Conservation (phyloP, 1,140 invertebrate species). For the Eriocheir sinensis region DNA sequence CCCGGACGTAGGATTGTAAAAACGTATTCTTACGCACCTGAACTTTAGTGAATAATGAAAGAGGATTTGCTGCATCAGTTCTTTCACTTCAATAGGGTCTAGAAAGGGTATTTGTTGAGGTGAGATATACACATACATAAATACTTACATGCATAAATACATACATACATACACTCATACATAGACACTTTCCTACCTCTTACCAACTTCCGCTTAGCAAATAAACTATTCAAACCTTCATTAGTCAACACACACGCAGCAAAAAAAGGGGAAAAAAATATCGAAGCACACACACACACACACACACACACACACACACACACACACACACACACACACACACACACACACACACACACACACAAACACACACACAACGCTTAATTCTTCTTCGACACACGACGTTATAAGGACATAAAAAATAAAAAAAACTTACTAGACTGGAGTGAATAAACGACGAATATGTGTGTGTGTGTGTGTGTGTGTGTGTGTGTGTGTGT, state of each 20-base stretch:
- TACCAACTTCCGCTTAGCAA: not conserved
- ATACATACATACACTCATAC: not conserved
- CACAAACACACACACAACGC: too few relatives aligned
- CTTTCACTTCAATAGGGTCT: too few relatives aligned
- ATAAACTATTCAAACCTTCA: conserved; percentile 16
- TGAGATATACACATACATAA: conserved; percentile 8
- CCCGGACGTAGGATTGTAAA: too few relatives aligned
- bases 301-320: not conserved
- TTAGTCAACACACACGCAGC: conserved; percentile 12
- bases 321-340: too few relatives aligned
- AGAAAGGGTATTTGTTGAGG: too few relatives aligned
- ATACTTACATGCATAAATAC: not conserved
- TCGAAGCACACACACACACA: not conserved
- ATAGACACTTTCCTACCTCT: not conserved
- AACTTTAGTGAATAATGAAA: too few relatives aligned
- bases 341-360: not conserved
- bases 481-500: too few relatives aligned
- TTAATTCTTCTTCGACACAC: too few relatives aligned
- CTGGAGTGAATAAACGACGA: not conserved
- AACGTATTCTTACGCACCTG: too few relatives aligned
- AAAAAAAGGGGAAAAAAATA: conserved; percentile 15
- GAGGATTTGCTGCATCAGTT: too few relatives aligned
- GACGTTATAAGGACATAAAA: too few relatives aligned
- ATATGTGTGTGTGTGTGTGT: too few relatives aligned
- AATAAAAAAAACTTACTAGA: not conserved